Conservation (phyloP, 2,888 invertebrate species). For the Osmoderma eremita region DNA sequence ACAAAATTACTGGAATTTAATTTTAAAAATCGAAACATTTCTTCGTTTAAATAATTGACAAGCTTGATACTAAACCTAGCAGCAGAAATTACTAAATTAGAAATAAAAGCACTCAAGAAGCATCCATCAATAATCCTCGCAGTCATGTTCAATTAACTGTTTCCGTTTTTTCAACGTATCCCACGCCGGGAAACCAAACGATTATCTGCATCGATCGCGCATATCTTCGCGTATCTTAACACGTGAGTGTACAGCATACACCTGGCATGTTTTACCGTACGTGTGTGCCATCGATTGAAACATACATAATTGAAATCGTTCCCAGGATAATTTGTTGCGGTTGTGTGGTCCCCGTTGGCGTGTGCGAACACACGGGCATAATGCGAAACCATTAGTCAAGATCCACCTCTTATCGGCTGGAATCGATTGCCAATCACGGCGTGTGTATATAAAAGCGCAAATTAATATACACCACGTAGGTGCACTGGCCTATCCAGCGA, state of each 20-base stretch:
- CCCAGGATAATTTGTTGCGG: slow-evolving; percentile 1
- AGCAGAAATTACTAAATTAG: too few species aligned
- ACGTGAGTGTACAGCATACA: not conserved
- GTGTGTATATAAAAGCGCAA: not conserved
- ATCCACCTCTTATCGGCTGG: slow-evolving; percentile 1
- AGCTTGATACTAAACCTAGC: too few species aligned
- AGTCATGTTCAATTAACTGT: too few species aligned
- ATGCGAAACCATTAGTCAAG: slow-evolving; percentile 13
- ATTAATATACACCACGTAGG: not conserved
- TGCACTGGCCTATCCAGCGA: not conserved
- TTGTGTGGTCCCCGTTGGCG: slow-evolving; percentile 10
- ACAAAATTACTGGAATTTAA: too few species aligned
- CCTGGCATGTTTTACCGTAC: not conserved
- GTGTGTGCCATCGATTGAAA: not conserved
- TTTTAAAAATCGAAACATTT: too few species aligned
- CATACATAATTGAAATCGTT: slow-evolving; percentile 9
- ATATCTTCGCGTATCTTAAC: not conserved
- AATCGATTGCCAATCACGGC: slow-evolving; percentile 9
- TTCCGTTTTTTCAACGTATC: too few species aligned
- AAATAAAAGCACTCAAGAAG: too few species aligned
- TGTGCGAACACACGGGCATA: not conserved
- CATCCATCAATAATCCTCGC: too few species aligned
- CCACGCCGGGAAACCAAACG: too few species aligned
- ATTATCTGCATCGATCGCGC: too few species aligned
- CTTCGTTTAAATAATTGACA: too few species aligned